Conservation (phyloP, 2,888 invertebrate species). For the Lycaena phlaeas region DNA sequence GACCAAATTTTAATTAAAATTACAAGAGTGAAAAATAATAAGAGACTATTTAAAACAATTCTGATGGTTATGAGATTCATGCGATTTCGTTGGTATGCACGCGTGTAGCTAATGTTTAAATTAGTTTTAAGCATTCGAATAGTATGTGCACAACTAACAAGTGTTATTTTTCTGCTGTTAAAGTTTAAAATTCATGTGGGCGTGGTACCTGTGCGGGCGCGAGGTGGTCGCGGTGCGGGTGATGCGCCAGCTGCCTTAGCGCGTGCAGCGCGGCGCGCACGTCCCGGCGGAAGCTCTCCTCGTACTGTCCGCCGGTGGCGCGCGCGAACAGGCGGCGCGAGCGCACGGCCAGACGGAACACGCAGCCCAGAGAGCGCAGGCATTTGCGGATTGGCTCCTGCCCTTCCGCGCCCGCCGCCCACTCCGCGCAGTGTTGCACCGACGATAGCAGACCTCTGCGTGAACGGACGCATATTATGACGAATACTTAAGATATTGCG, state of each 20-base stretch:
- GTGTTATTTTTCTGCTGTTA: too few relatives aligned
- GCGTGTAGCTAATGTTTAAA: too few relatives aligned
- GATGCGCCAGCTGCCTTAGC: constrained; percentile 79
- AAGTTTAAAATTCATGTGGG: too few relatives aligned
- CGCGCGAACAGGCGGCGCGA: constrained; percentile 87
- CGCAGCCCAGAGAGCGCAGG: constrained; percentile 91
- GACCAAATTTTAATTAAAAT: too few relatives aligned
- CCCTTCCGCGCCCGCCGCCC: constrained; percentile 87
- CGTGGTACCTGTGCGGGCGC: constrained; percentile 79
- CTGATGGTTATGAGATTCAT: too few relatives aligned
- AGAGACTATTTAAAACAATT: too few relatives aligned
- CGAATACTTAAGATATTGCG: too few relatives aligned
- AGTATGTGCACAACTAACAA: too few relatives aligned
- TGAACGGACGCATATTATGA: too few relatives aligned
- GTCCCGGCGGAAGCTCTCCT: constrained; percentile 88
- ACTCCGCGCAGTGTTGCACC: constrained; percentile 91
- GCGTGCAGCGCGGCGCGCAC: constrained; percentile 86
- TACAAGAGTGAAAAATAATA: too few relatives aligned
- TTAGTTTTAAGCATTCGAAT: too few relatives aligned
- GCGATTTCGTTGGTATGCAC: too few relatives aligned
- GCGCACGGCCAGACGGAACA: constrained; percentile 93
- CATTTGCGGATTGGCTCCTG: constrained; percentile 93
- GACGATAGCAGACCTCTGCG: constrained; percentile 86
- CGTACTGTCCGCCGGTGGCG: constrained; percentile 90
- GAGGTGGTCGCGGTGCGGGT: constrained; percentile 81